These are phyloP conservation scores for Grammomys dolichurus DNA, from an alignment of 2,113 vertebrate genomes.

Conservation along the genomic window DNA sequence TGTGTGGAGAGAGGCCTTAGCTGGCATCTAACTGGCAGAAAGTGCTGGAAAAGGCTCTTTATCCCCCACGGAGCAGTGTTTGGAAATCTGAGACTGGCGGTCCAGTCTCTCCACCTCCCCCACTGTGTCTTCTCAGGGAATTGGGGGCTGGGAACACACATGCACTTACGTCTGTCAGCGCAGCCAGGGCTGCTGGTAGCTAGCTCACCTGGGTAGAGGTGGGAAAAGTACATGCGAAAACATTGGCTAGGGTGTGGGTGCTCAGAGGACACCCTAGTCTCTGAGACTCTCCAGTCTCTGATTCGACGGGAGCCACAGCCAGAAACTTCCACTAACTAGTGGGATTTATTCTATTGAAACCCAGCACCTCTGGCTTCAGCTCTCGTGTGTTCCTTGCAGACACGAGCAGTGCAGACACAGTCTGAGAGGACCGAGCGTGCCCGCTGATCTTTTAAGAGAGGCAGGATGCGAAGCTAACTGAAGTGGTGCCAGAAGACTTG, in stretches of 20 bases:
- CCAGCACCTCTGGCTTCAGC: background rate
- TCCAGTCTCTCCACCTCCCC: no score
- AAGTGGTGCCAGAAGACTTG: background rate
- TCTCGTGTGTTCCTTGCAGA: background rate
- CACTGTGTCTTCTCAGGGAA: background rate
- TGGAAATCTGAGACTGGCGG: background rate
- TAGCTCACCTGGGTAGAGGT: background rate
- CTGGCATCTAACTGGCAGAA: background rate
- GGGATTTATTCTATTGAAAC: constrained; percentile 21
- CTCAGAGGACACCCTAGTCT: background rate
- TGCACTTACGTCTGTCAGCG: background rate
- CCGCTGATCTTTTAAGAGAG: constrained; percentile 2
- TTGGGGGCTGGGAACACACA: background rate
- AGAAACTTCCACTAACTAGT: constrained; percentile 30
- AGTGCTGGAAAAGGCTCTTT: background rate
- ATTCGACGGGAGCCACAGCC: background rate
- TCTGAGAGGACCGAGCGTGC: background rate
- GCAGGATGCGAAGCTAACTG: constrained; percentile 43
- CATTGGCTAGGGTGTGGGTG: background rate
- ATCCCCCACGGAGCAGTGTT: background rate
- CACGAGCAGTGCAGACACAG: background rate
- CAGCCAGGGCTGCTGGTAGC: background rate
- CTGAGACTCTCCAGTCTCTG: background rate
- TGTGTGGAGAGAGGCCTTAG: background rate
- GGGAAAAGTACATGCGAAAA: no score